Percentiles rank a stretch among this genome's conserved stretches.
phyloP scores from a whole-genome alignment of 2,888 invertebrate genomes.

The Crepidodera aurea region DNA sequence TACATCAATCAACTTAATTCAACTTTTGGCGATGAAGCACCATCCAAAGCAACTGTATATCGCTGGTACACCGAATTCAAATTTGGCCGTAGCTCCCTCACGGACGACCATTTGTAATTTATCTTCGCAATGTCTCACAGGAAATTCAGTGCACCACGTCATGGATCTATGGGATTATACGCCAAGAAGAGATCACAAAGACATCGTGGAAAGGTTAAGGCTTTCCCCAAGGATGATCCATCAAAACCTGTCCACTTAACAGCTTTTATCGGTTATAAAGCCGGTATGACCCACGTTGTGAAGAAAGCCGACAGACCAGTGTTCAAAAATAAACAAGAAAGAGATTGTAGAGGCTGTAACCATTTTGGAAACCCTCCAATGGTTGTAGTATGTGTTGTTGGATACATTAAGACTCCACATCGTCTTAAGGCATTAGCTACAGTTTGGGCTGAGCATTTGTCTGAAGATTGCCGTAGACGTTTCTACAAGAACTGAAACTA shows the following conservation, averaged over 20 bases:
- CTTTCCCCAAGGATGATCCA: slow-evolving; percentile 98
- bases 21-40: no score
- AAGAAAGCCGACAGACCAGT: slow-evolving; percentile 90
- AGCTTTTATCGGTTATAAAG: slow-evolving; percentile 97
- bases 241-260: slow-evolving; percentile 97
- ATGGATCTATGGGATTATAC: slow-evolving; percentile 99
- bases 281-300: slow-evolving; percentile 99
- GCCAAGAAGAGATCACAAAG: slow-evolving; percentile 97
- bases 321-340: slow-evolving; percentile 99
- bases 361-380: slow-evolving; percentile 98
- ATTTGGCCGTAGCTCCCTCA: no score
- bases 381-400: slow-evolving; percentile 98
- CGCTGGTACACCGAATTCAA: no score
- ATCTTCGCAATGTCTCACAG: slow-evolving; percentile 83
- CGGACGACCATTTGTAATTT: no score
- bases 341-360: slow-evolving; percentile 99
- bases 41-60: no score
- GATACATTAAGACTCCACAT: slow-evolving; percentile 98
- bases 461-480: slow-evolving; percentile 96
- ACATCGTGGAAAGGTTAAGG: slow-evolving; percentile 99
- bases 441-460: slow-evolving; percentile 98
- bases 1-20: no score
- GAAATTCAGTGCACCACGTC: slow-evolving; percentile 99
- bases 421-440: slow-evolving; percentile 94
- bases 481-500: slow-evolving; percentile 99